Conservation (phyloP, 1,140 invertebrate genomes). For the Bradynema listronoti region DNA sequence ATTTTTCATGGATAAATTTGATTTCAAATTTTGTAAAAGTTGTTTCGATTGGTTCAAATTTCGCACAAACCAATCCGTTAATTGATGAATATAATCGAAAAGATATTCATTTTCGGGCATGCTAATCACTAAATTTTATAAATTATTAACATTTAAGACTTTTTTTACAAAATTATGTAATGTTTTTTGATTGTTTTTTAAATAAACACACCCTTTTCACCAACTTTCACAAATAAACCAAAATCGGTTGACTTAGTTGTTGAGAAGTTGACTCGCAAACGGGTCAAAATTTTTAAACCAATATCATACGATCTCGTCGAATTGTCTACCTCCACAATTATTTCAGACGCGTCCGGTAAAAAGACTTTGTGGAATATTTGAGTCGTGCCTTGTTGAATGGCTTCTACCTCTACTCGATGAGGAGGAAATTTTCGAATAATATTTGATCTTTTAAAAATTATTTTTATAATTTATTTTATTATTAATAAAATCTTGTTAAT, state of each 20-base stretch:
- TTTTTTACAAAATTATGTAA: slow-evolving; percentile 6
- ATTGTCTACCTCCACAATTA: slow-evolving; percentile 74
- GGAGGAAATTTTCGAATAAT: slow-evolving; percentile 96
- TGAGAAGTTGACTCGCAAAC: slow-evolving; percentile 65
- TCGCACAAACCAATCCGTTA: slow-evolving; percentile 98
- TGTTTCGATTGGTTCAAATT: slow-evolving; percentile 82
- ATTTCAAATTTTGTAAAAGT: too few relatives aligned
- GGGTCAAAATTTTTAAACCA: slow-evolving; percentile 86
- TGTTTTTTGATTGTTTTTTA: too few relatives aligned
- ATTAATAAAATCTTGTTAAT: too few relatives aligned
- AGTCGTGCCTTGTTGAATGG: slow-evolving; percentile 97
- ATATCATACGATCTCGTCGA: slow-evolving; percentile 95
- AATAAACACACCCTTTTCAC: slow-evolving; percentile 89
- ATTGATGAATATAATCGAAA: slow-evolving; percentile 96
- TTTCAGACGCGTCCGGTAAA: slow-evolving; percentile 87
- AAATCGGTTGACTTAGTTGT: slow-evolving; percentile 69
- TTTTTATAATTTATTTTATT: too few relatives aligned
- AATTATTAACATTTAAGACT: not conserved
- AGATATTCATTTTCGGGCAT: slow-evolving; percentile 99
- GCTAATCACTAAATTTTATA: slow-evolving; percentile 72
- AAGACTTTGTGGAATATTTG: slow-evolving; percentile 98
- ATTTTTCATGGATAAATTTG: slow-evolving; percentile 16
- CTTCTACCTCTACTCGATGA: slow-evolving; percentile 97
- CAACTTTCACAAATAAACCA: slow-evolving; percentile 97
- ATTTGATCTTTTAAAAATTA: too few relatives aligned